Evolutionary conservation across 35 echinoderm and acorn worm species (phyloP).

Genomic region (Amphiura filiformis): DNA sequence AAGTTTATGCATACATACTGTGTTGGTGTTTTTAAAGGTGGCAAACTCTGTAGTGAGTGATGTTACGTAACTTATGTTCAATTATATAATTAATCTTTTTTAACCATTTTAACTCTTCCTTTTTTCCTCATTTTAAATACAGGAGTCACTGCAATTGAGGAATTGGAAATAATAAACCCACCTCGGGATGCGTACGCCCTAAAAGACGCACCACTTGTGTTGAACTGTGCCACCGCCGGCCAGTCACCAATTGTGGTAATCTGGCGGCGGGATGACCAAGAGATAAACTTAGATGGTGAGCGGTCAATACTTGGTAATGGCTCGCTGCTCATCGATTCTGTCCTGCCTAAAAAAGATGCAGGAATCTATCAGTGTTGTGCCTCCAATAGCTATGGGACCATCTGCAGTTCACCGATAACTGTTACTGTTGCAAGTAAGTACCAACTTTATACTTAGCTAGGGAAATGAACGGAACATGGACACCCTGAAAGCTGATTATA

Average conservation of each 20-base stretch:
- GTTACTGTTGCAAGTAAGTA: not conserved
- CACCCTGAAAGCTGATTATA: no score
- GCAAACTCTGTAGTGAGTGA: no score
- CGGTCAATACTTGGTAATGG: not conserved
- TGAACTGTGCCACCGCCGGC: not conserved
- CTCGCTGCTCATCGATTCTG: not conserved
- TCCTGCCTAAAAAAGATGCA: not conserved
- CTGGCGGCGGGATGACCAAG: not conserved
- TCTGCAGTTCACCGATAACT: not conserved
- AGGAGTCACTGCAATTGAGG: no score
- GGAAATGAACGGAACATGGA: no score
- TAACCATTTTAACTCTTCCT: no score
- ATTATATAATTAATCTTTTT: no score
- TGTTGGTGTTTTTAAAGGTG: no score
- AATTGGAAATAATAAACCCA: not conserved
- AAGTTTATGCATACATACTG: no score
- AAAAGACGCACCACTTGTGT: slow-evolving; percentile 3
- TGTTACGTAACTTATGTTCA: no score
- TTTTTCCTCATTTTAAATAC: no score
- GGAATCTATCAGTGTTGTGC: not conserved
- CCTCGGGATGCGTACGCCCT: slow-evolving; percentile 8
- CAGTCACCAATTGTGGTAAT: not conserved
- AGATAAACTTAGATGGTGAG: not conserved
- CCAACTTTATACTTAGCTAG: no score
- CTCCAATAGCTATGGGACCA: not conserved